phyloP scores from a whole-genome alignment of 53 echinoderm and acorn worm species.

The Crossaster papposus region DNA sequence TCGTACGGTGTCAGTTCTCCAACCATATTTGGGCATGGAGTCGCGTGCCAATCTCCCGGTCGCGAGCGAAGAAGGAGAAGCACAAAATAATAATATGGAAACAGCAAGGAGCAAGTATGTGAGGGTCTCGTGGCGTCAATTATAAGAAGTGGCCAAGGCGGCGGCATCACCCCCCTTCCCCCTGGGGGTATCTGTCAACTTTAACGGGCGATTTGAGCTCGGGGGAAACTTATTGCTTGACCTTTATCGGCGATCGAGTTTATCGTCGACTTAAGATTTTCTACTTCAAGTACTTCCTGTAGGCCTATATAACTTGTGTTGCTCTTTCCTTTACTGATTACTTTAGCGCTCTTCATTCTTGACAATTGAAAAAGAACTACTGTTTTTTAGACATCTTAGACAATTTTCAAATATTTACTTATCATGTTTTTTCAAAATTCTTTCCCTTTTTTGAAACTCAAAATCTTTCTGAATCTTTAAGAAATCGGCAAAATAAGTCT shows the following conservation, averaged over 20 bases:
- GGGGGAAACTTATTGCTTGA: not conserved
- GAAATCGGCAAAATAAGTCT: too few relatives aligned
- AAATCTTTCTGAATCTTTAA: too few relatives aligned
- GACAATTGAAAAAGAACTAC: not conserved
- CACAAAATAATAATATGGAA: constrained; percentile 20
- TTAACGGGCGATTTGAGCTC: not conserved
- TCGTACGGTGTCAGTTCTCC: constrained; percentile 51
- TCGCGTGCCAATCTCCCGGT: constrained; percentile 58
- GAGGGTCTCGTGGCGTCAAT: constrained; percentile 51
- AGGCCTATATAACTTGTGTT: too few relatives aligned
- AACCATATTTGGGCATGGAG: constrained; percentile 68
- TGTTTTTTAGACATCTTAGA: not conserved
- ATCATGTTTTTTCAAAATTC: too few relatives aligned
- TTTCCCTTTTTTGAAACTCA: too few relatives aligned
- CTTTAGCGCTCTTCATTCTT: not conserved
- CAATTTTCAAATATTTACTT: not conserved
- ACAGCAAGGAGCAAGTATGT: constrained; percentile 54
- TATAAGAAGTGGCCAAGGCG: constrained; percentile 47
- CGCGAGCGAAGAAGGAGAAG: constrained; percentile 18
- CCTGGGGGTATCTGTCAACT: constrained; percentile 21
- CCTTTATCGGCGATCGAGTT: constrained; percentile 2
- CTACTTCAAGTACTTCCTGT: not conserved
- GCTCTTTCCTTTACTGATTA: not conserved
- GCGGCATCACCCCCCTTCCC: constrained; percentile 44
- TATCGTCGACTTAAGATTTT: not conserved